Conservation (phyloP, 2,888 invertebrate species). For the Limnephilus rhombicus region DNA sequence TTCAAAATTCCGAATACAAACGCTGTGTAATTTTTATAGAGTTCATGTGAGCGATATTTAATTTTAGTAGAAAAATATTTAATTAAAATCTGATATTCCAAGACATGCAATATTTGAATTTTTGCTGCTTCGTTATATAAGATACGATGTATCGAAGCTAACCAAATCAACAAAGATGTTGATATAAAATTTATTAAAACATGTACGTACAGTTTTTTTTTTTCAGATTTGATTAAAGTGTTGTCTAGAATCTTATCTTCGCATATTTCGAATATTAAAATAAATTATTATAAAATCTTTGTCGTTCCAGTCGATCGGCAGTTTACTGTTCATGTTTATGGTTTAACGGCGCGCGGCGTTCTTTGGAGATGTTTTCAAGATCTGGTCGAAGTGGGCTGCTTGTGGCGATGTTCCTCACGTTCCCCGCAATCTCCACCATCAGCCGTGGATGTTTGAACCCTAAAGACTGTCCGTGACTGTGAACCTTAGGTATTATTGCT, state of each 20-base stretch:
- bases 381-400: background rate
- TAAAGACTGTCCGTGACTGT: background rate
- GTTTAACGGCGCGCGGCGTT: background rate
- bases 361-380: background rate
- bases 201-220: too few species aligned
- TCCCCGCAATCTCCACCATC: background rate
- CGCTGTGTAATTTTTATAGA: too few species aligned
- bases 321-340: background rate
- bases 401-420: background rate
- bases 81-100: too few species aligned
- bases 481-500: too few species aligned
- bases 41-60: too few species aligned
- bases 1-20: too few species aligned
- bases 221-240: background rate
- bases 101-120: too few species aligned
- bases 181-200: too few species aligned
- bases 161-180: too few species aligned
- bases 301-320: background rate
- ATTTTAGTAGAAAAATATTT: too few species aligned
- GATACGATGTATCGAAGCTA: too few species aligned
- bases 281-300: background rate
- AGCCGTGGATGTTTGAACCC: background rate
- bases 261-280: background rate
- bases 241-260: background rate
- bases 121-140: too few species aligned